Base-by-base conservation (phyloP, 2,888 invertebrate genomes). In the Willowsia nigromaculata region DNA sequence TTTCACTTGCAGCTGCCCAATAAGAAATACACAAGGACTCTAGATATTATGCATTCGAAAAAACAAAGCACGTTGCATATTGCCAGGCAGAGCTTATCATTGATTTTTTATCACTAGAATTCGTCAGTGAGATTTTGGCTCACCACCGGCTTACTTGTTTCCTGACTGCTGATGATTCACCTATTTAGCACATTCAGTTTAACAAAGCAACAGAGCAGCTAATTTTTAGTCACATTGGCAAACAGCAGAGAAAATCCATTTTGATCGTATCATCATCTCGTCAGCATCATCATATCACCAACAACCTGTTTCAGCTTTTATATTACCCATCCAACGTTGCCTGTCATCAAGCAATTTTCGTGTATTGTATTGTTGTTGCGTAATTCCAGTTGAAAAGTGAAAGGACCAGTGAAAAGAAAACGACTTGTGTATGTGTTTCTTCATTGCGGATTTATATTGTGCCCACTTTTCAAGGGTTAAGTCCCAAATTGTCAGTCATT, bases 211-310 rank as follows among this genome's bases (percentile, higher is more conserved):
- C 6, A 5, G 4, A 33, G 65, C 37, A 33, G 65, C 33, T 65
- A 65, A 65, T 65, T 65, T 65, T 65, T 65, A 65, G 47, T 74
- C 47, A 43, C 74, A 74, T 74, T 74, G 27, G 74, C 74, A 74
- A 74, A 74, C 74, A 74, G 47, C 1, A 30, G 43, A 74, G 2
- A 43, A 74, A 47, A 59, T 74, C 43, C 47, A 5, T 25, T 25
- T 43, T 15, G 25, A 25, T 47, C 74, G 13, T 74, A 68, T 37
- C 37, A 18, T 18, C 33, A 68, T 4, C 5, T n/a, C n/a, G n/a
- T n/a, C 68, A 40, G 18, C 9, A 27, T 43, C 11, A 33, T 33
- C 65, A n/a, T 71, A 40, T 40, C 40, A 27, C 15, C 43, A 25
- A 22, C 74, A 47, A 74, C 47, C 74, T 43, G 74, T 74, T 43